Evolutionary conservation across 2,888 invertebrate species (phyloP).

Genomic region (Orthosia incerta): DNA sequence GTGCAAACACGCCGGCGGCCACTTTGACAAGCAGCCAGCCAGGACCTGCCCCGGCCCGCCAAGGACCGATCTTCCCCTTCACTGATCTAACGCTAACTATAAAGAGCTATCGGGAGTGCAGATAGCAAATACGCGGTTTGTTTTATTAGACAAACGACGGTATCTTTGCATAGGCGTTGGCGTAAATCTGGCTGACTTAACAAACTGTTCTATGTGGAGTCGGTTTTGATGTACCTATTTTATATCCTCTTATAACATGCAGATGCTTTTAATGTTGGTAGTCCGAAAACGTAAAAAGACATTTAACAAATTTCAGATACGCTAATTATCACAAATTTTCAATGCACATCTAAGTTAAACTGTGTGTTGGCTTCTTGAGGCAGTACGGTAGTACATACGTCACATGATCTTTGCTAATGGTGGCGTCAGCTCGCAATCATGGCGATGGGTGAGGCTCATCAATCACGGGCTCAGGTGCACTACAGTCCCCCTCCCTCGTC

Average conservation of each 20-base stretch:
- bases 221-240: not conserved
- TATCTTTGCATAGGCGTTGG: constrained; percentile 67
- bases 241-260: not conserved
- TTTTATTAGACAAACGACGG: constrained; percentile 73
- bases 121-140: constrained; percentile 83
- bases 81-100: constrained; percentile 84
- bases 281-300: not conserved
- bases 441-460: constrained; percentile 86
- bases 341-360: constrained; percentile 22
- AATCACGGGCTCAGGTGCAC: constrained; percentile 89
- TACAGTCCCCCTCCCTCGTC: constrained; percentile 52
- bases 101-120: constrained; percentile 82
- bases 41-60: constrained; percentile 78
- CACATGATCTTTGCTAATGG: constrained; percentile 73
- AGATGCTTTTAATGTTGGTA: not conserved
- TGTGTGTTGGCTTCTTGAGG: constrained; percentile 1
- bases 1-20: constrained; percentile 90
- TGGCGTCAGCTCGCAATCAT: constrained; percentile 81
- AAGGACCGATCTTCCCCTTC: constrained; percentile 85
- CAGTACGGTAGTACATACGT: constrained; percentile 42
- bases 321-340: not conserved
- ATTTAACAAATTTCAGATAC: not conserved
- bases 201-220: constrained; percentile 38
- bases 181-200: constrained; percentile 56
- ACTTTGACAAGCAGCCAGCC: constrained; percentile 88